phyloP scores from a whole-genome alignment of 2,888 invertebrate genomes.

The Papilio elwesi region DNA sequence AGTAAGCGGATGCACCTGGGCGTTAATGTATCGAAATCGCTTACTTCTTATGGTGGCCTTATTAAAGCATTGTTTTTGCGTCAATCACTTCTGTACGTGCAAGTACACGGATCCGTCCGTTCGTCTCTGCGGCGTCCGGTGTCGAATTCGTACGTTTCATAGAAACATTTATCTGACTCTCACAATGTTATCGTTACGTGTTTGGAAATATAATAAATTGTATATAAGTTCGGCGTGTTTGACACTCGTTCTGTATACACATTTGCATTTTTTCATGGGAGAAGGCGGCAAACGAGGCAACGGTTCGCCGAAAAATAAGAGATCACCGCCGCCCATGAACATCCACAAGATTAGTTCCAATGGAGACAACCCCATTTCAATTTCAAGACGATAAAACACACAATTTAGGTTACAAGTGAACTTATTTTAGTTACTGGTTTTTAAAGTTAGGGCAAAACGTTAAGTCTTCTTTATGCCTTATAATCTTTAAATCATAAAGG shows the following conservation, averaged over 20 bases:
- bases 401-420: too few relatives aligned
- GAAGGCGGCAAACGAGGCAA: too few relatives aligned
- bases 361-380: too few relatives aligned
- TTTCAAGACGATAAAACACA: too few relatives aligned
- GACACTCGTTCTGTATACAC: neutral
- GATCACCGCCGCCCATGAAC: too few relatives aligned
- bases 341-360: too few relatives aligned
- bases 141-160: slow-evolving; percentile 64
- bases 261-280: neutral
- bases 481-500: too few relatives aligned
- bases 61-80: slow-evolving; percentile 65
- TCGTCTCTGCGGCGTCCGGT: slow-evolving; percentile 63
- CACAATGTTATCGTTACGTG: slow-evolving; percentile 45
- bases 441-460: too few relatives aligned
- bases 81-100: slow-evolving; percentile 48
- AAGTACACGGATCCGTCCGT: slow-evolving; percentile 45
- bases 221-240: neutral
- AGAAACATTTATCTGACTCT: slow-evolving; percentile 54
- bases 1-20: slow-evolving; percentile 48
- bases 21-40: slow-evolving; percentile 46
- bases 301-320: too few relatives aligned
- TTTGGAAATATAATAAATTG: slow-evolving; percentile 39
- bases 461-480: too few relatives aligned
- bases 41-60: slow-evolving; percentile 47
- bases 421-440: too few relatives aligned